Evolutionary conservation across 2,888 invertebrate species (phyloP).

Genomic region (Drosophila vallismaia): DNA sequence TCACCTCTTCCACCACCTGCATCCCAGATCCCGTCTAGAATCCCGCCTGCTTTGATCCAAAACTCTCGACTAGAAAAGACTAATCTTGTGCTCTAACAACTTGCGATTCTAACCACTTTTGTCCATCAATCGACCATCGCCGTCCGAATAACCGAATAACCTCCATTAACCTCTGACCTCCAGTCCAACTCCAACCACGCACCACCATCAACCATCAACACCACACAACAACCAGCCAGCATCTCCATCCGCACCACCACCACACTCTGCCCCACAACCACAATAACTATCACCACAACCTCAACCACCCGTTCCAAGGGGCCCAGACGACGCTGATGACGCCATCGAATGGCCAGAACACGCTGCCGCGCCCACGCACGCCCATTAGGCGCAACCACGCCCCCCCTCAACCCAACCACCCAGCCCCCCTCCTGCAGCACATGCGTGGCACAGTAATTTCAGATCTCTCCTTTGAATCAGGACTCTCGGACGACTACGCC

Average conservation of each 20-base stretch:
- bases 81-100: constrained; percentile 27
- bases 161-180: constrained; percentile 38
- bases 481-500: constrained; percentile 98
- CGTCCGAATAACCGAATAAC: constrained; percentile 41
- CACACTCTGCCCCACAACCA: constrained; percentile 61
- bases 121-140: constrained; percentile 37
- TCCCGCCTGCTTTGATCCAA: not conserved
- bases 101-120: constrained; percentile 44
- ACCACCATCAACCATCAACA: constrained; percentile 35
- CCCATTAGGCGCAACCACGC: constrained; percentile 47
- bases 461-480: constrained; percentile 96
- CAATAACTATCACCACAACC: constrained; percentile 40
- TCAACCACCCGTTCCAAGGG: constrained; percentile 24
- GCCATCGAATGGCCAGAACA: constrained; percentile 54
- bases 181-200: constrained; percentile 51
- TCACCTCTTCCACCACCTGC: not conserved
- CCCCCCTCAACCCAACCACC: constrained; percentile 13
- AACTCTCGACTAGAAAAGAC: constrained; percentile 3
- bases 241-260: constrained; percentile 46
- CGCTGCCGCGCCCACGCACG: constrained; percentile 68
- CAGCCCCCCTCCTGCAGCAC: constrained; percentile 61
- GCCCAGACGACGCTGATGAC: constrained; percentile 12
- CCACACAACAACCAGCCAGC: constrained; percentile 35
- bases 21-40: not conserved
- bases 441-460: constrained; percentile 85